Evolutionary conservation across 2,113 vertebrate genomes (phyloP), one percentile per base, ranked within the genome.

Genomic region (Ceuthmochares aereus): DNA sequence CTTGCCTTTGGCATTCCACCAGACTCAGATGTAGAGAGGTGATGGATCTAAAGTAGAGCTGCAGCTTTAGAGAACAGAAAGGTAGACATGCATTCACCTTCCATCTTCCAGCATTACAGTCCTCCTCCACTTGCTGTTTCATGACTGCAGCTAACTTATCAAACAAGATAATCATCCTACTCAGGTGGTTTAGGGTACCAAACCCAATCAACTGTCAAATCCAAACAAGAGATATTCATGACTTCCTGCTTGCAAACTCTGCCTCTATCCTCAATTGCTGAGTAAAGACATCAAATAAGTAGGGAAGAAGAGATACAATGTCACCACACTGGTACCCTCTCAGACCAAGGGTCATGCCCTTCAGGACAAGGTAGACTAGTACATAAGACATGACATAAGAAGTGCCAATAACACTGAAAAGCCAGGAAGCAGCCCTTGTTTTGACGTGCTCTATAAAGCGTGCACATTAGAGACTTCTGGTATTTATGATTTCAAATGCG

Each of bases 101-200:
- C 32, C 29, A 20, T 52, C 69, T 62, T 72, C 27, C 59, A 62
- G 37, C 4, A n/a, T 59, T 84, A 15, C 49, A 63, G 14, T 13
- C 10, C 32, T n/a, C 13, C 37, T 30, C 25, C 10, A 20, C 23
- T 52, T 19, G 7, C 67, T 63, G 58, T 8, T 58, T 69, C 22
- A 30, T 0, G 0, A 54, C 63, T 3, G 10, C 4, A 64, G 23
- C 9, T 40, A 73, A 34, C 16, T 10, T 62, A 25, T 30, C 27
- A 23, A 6, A 17, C 8, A 23, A 51, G 14, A 43, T 6, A 55
- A 67, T 26, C 9, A 4, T 2, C 37, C 60, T 17, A 12, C 32
- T 85, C 19, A 47, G 37, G 9, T 7, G 22, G 16, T 22, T 68
- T 27, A 58, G 34, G 0, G n/a, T 54, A 81, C 32, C 40, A 77